These are phyloP conservation scores for Xerus inauris DNA, from an alignment of 2,113 vertebrate species.

Conservation along the genomic window DNA sequence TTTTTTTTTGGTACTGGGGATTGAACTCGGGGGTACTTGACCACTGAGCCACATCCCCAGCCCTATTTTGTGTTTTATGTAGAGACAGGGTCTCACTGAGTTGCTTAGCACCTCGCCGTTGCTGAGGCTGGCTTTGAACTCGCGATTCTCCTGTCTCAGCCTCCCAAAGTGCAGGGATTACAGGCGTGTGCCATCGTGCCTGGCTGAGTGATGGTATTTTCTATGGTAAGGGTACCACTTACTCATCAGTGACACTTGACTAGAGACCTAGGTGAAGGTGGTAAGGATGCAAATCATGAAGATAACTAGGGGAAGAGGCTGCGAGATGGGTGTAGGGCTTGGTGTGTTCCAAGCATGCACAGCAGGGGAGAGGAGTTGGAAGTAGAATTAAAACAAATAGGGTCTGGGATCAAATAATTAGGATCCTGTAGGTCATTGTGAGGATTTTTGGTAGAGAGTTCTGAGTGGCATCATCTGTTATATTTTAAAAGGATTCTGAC, in stretches of 20 bases:
- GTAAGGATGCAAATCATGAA: background rate
- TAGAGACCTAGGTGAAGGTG: background rate
- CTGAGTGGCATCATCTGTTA: background rate
- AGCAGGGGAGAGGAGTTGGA: background rate
- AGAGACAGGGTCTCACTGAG: no score
- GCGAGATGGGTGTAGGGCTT: background rate
- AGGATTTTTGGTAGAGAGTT: background rate
- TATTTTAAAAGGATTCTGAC: background rate
- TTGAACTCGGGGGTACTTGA: no score
- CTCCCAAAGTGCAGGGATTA: no score
- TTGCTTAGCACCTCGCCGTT: no score
- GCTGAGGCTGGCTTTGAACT: no score
- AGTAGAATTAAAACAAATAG: background rate
- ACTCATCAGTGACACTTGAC: background rate
- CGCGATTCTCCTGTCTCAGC: no score
- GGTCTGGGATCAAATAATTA: background rate
- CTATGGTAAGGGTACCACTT: background rate
- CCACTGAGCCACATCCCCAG: no score
- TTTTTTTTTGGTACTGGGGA: no score
- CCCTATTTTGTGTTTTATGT: no score
- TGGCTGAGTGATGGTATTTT: background rate
- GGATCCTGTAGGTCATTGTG: background rate
- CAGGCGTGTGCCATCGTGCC: no score
- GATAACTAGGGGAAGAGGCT: background rate
- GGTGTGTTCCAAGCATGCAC: background rate